A percentile compares a stretch with the other conserved stretches of the same genome.
phyloP scores from a whole-genome alignment of 2,888 invertebrate species.

The Pyralis farinalis region DNA sequence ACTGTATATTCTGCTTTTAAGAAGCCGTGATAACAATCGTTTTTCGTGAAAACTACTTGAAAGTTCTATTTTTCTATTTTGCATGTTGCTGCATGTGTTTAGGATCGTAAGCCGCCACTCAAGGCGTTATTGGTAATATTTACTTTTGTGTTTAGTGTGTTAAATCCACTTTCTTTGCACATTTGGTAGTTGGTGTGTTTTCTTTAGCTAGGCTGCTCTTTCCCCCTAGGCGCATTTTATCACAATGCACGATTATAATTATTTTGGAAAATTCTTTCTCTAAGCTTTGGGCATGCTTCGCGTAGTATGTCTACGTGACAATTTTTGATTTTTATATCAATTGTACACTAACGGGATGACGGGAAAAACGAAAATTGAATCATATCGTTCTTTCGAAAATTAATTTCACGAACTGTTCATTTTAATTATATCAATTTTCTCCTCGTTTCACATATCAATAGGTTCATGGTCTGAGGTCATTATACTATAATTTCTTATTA shows the following conservation, averaged over 20 bases:
- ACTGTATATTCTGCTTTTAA: conserved; percentile 10
- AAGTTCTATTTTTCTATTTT: conserved; percentile 65
- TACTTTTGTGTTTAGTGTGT: conserved; percentile 60
- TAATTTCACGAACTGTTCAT: no score
- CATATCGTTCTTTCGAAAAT: no score
- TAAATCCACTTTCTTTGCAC: conserved; percentile 77
- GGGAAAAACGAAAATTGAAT: no score
- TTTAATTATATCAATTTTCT: no score
- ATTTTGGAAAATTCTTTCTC: conserved; percentile 72
- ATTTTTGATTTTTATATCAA: no score
- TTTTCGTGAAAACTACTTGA: conserved; percentile 38
- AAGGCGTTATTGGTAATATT: conserved; percentile 75
- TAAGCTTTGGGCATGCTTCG: conserved; percentile 78
- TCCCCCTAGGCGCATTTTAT: conserved; percentile 76
- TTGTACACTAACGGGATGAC: no score
- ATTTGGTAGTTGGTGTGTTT: conserved; percentile 74
- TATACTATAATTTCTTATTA: no score
- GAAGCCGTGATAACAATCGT: conserved; percentile 59
- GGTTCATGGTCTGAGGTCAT: no score
- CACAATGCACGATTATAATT: conserved; percentile 79
- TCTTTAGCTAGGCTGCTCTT: conserved; percentile 78
- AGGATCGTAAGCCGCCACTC: conserved; percentile 74
- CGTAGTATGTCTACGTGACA: conserved; percentile 61
- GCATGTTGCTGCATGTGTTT: conserved; percentile 79
- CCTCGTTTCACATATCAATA: no score